These are phyloP conservation scores for Oryzias dopingdopingensis DNA, from an alignment of 2,797 vertebrate species.

Conservation along the genomic window DNA sequence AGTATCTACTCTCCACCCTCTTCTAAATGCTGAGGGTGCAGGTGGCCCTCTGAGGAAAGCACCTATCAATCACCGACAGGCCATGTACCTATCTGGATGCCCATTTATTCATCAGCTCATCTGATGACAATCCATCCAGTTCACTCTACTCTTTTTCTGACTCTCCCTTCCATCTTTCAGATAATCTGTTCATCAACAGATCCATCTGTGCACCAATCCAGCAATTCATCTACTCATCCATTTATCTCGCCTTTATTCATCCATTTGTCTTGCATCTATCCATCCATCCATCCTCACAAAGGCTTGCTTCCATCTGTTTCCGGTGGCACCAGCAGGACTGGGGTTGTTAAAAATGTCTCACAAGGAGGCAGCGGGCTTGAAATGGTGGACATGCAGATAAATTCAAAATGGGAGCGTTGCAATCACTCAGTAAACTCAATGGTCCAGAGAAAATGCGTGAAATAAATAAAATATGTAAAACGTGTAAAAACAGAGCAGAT, in stretches of 20 bases:
- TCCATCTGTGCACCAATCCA: constrained; percentile 66
- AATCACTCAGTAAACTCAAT: constrained; percentile 35
- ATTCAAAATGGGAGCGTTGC: constrained; percentile 20
- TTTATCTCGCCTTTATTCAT: constrained; percentile 65
- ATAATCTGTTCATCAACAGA: constrained; percentile 72
- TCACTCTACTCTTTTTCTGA: constrained; percentile 50
- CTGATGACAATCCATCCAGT: constrained; percentile 60
- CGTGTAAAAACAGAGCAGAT: constrained; percentile 49
- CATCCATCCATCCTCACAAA: constrained; percentile 32
- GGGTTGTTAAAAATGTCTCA: constrained; percentile 38
- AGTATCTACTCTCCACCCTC: constrained; percentile 67
- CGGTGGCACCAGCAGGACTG: constrained; percentile 36
- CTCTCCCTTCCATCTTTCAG: constrained; percentile 58
- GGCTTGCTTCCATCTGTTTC: constrained; percentile 41
- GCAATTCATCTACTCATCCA: constrained; percentile 63
- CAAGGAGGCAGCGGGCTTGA: constrained; percentile 23
- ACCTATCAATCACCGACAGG: constrained; percentile 63
- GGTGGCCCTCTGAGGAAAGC: constrained; percentile 66
- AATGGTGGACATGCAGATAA: constrained; percentile 28
- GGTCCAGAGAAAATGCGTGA: constrained; percentile 26
- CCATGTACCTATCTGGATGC: constrained; percentile 54
- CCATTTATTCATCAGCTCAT: constrained; percentile 74
- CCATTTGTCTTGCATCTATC: constrained; percentile 62
- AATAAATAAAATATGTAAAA: constrained; percentile 13
- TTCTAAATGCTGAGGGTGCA: constrained; percentile 65